These are phyloP conservation scores for Nymphalis polychloros DNA, from an alignment of 2,888 invertebrate genomes.

Conservation along the genomic window DNA sequence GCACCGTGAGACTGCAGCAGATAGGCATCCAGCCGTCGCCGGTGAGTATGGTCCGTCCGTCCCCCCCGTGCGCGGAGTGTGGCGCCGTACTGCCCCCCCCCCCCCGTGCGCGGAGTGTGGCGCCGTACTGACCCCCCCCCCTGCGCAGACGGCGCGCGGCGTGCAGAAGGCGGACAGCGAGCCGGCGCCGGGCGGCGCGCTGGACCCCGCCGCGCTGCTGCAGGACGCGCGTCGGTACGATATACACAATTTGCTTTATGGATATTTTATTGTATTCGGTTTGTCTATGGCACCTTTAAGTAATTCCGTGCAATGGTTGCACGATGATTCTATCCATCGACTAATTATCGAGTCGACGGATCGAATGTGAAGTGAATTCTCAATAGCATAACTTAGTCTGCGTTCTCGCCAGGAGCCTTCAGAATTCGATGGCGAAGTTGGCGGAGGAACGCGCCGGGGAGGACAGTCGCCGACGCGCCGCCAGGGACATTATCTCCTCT, in stretches of 20 bases:
- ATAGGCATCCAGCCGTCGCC: conserved; percentile 77
- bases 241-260: neutral
- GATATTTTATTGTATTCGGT: neutral
- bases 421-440: conserved; percentile 84
- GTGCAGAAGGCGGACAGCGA: conserved; percentile 81
- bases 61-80: conserved; percentile 19
- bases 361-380: neutral
- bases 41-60: conserved; percentile 43
- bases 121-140: too few relatives aligned
- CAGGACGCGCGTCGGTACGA: conserved; percentile 80
- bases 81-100: conserved; percentile 7
- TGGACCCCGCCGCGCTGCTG: conserved; percentile 77
- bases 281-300: neutral
- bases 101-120: conserved; percentile 20
- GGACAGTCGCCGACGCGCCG: conserved; percentile 82
- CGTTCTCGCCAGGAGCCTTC: conserved; percentile 75
- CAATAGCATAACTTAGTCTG: neutral
- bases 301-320: neutral
- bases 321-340: too few relatives aligned
- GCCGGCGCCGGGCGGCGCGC: conserved; percentile 73
- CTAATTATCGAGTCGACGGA: too few relatives aligned
- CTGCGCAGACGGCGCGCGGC: conserved; percentile 52
- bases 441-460: conserved; percentile 79
- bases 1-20: conserved; percentile 73
- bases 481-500: conserved; percentile 87